Base-by-base conservation (phyloP, 2,888 invertebrate genomes). In the Andrena bucephala region DNA sequence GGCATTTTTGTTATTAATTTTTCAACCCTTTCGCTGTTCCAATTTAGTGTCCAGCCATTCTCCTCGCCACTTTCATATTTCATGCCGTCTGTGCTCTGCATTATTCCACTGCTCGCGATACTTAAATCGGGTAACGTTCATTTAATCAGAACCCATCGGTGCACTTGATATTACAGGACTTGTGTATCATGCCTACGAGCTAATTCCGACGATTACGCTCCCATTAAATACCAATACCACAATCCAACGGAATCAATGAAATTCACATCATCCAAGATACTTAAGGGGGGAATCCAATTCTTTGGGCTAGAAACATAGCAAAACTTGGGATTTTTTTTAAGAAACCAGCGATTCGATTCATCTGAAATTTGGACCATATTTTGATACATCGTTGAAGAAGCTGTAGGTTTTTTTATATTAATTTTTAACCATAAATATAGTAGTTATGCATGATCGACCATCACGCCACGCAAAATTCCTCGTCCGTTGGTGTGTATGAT, bases 1-100 rank as follows among this genome's bases (percentile, higher is more conserved):
- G 62, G 77, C 62, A 83, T 69, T 81, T 73, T 77, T 77, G 48
- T 81, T 81, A 83, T 83, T 63, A 83, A 83, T 83, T 83, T 81
- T 83, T 77, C 42, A 83, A 54, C 31, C 69, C 27, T 65, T 42
- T 48, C 70, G 33, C 33, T 29, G 77, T 69, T 48, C 72, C 77
- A 81, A 77, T 77, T 77, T 65, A 48, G 66, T 81, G 72, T 67
- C 59, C 8, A 24, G 48, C 65, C 29, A 24, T 63, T 72, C 67
- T 52, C 36, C 62, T 59, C 27, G 42, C 20, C 42, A 42, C 63
- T 52, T 36, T n/a, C 31, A 27, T 75, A 70, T 70, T 70, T 67
- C 60, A 82, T 70, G 66, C 69, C 10, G 59, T 52, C 48, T 48
- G 24, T 50, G 33, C 36, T 60, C 36, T n/a, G 33, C 42, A 54